phyloP scores from a whole-genome alignment of 2,888 invertebrate genomes.

The Amphimallon solstitiale region DNA sequence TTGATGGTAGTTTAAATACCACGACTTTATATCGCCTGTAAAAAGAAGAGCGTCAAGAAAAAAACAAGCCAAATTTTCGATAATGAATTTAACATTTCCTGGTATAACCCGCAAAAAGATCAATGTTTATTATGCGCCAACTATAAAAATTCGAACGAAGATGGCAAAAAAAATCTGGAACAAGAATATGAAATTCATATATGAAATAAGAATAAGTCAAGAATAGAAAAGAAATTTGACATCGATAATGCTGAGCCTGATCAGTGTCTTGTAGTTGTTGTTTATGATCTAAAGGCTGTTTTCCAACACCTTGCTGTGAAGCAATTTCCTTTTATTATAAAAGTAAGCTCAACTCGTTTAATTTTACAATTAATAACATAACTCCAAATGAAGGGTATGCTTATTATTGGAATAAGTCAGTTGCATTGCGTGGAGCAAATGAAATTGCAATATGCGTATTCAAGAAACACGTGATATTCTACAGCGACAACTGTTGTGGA shows the following conservation, averaged over 20 bases:
- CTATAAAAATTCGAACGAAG: slow-evolving; percentile 14
- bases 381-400: slow-evolving; percentile 4
- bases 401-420: neutral
- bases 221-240: slow-evolving; percentile 17
- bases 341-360: slow-evolving; percentile 1
- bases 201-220: slow-evolving; percentile 22
- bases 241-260: slow-evolving; percentile 9
- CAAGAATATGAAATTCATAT: slow-evolving; percentile 16
- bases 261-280: too few relatives aligned
- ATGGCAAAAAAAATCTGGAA: slow-evolving; percentile 12
- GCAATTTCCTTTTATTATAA: slow-evolving; percentile 1
- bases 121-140: slow-evolving; percentile 14
- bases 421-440: too few relatives aligned
- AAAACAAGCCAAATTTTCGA: slow-evolving; percentile 13
- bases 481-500: slow-evolving; percentile 6
- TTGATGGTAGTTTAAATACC: neutral
- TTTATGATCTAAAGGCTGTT: neutral
- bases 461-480: slow-evolving; percentile 8
- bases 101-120: slow-evolving; percentile 19
- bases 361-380: slow-evolving; percentile 9
- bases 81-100: slow-evolving; percentile 18
- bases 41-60: too few relatives aligned
- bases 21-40: slow-evolving; percentile 4
- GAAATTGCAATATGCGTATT: slow-evolving; percentile 3
- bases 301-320: slow-evolving; percentile 3